phyloP scores from a whole-genome alignment of 2,113 vertebrate species.

The Lichenostomus cassidix region DNA sequence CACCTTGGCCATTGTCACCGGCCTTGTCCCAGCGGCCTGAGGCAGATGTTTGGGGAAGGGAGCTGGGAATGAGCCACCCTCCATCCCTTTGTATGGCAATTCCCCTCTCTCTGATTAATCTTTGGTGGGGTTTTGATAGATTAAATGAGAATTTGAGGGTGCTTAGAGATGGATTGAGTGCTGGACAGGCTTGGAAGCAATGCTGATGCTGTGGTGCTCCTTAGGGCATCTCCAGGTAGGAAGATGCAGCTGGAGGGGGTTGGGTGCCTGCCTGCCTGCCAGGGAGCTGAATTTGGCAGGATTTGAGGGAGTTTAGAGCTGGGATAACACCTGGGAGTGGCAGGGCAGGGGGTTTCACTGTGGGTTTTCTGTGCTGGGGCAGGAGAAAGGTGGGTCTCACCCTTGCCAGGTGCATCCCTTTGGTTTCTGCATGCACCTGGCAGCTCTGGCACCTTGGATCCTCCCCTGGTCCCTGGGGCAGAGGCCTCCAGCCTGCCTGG shows the following conservation, averaged over 20 bases:
- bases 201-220: not conserved
- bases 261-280: not conserved
- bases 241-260: not conserved
- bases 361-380: not conserved
- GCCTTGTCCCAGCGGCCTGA: not conserved
- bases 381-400: not conserved
- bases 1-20: not conserved
- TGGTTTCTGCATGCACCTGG: not conserved
- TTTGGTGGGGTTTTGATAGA: not conserved
- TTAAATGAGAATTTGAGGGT: not conserved
- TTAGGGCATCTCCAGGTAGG: not conserved
- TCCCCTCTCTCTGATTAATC: not conserved
- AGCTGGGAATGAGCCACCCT: not conserved
- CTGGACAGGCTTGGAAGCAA: not conserved
- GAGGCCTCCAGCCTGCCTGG: not conserved
- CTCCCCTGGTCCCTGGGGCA: not conserved
- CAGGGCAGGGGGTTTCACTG: fast-evolving
- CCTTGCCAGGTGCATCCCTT: fast-evolving
- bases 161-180: not conserved
- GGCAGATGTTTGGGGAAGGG: not conserved
- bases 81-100: not conserved
- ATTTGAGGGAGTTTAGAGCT: not conserved
- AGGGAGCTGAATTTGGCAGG: not conserved
- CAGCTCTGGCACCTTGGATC: not conserved
- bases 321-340: fast-evolving